Conservation (phyloP, 2,113 vertebrate species). For the Gambusia holbrooki region DNA sequence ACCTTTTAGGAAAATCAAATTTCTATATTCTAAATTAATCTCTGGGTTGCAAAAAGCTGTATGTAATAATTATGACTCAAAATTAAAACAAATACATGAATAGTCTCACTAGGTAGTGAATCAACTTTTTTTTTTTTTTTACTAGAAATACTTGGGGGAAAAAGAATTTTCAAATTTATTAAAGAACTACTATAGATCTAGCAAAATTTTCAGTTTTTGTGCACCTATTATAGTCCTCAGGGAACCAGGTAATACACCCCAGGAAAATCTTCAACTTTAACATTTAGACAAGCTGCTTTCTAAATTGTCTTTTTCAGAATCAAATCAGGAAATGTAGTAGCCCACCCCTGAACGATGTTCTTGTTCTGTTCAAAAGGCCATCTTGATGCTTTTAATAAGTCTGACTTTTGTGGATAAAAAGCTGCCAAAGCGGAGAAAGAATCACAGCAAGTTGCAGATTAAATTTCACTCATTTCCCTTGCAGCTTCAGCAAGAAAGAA, state of each 20-base stretch:
- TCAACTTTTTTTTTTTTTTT: background rate
- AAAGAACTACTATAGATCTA: too few species aligned
- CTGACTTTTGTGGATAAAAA: background rate
- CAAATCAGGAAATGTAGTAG: constrained; percentile 26
- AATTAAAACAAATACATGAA: too few species aligned
- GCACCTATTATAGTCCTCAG: constrained; percentile 1
- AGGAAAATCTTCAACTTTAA: constrained; percentile 25
- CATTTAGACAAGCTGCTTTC: constrained; percentile 43
- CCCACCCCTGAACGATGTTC: constrained; percentile 45
- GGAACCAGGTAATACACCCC: constrained; percentile 12
- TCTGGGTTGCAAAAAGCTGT: too few species aligned
- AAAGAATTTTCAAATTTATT: too few species aligned
- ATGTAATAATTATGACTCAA: background rate
- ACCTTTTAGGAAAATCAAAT: too few species aligned
- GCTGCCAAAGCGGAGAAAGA: background rate
- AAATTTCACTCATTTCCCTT: constrained; percentile 24
- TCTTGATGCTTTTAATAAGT: constrained; percentile 47
- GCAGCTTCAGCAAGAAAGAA: background rate
- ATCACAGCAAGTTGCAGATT: constrained; percentile 27
- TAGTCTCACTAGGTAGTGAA: too few species aligned
- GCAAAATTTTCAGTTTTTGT: background rate
- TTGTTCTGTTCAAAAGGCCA: constrained; percentile 47
- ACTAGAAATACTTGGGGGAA: too few species aligned
- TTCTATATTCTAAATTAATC: background rate
- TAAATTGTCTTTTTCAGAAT: constrained; percentile 26